Evolutionary conservation across 2,797 vertebrate genomes (phyloP).

Genomic region (Hippopotamyrus pictus): DNA sequence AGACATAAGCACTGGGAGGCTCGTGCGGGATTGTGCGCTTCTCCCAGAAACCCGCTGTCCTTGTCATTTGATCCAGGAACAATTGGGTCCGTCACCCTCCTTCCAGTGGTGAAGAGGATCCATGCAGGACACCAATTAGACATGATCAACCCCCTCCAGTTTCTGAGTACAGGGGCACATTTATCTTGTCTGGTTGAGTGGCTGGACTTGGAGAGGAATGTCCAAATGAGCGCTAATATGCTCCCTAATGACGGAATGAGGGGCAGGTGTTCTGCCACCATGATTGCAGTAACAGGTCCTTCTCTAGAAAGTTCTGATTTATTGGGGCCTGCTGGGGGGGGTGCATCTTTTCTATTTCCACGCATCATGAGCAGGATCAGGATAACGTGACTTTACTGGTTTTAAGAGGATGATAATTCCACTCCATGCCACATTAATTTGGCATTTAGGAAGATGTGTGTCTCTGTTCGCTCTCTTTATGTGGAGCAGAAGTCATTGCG

Average conservation of each 20-base stretch:
- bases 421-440: not conserved
- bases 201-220: not conserved
- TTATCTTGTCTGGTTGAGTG: not conserved
- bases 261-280: not conserved
- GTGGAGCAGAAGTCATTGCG: not conserved
- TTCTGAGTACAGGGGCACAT: not conserved
- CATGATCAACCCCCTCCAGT: constrained; percentile 1
- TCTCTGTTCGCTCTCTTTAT: not conserved
- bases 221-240: not conserved
- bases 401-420: not conserved
- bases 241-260: not conserved
- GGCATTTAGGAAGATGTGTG: not conserved
- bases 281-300: not conserved
- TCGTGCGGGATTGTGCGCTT: not conserved
- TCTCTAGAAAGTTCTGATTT: not conserved
- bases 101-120: constrained; percentile 32
- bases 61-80: constrained; percentile 27
- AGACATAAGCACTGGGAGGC: not conserved
- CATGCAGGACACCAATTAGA: constrained; percentile 36
- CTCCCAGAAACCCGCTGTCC: not conserved
- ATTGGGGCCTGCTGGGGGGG: too few relatives aligned
- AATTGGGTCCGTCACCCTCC: constrained; percentile 19
- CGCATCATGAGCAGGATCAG: not conserved
- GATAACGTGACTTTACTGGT: not conserved
- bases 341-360: not conserved